Base-by-base conservation (phyloP, 2,113 vertebrate species). In the Chrysemys picta region DNA sequence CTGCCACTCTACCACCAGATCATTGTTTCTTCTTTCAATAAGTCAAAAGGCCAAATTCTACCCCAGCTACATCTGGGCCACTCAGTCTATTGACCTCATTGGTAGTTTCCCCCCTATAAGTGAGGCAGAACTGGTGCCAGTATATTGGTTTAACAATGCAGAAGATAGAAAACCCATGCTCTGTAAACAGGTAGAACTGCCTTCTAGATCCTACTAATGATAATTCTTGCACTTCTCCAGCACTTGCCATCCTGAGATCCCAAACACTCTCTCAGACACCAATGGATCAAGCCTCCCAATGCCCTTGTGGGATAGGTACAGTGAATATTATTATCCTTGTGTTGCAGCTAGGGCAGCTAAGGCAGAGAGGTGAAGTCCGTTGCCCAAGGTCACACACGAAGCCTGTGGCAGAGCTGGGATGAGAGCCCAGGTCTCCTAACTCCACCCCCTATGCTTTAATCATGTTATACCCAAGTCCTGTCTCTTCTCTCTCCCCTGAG, bases 381-480 rank as follows among this genome's bases (percentile, higher is more conserved):
- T 52, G 69, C 24, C 0, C 0, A 69, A 65, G 14, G 57, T 62
- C 16, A 10, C 62, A 9, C 12, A 2, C 5, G 25, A 56, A 21
- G 24, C 42, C 76, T 54, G 54, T 10, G 52, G 14, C 4, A 5
- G 31, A 22, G 84, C 25, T 85, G 49, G 29, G 50, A 3, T 42
- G 21, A 9, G 27, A 88, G 76, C 80, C 27, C 0, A 0, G 56
- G 82, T 22, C 16, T 12, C n/a, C n/a, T 8, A 69, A 38, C 10
- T 10, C 0, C 1, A 4, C 0, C 11, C n/a, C 25, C 50, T 59
- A 14, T 0, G 1, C 59, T 89, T 57, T 80, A 95, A 27, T 47
- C n/a, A 56, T 76, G 93, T 96, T 47, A 53, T 31, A 53, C 54
- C 91, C 25, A 94, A 79, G 92, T 93, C 78, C 69, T 83, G 6